phyloP scores from a whole-genome alignment of 2,888 invertebrate genomes.

The Salpingus planirostris region DNA sequence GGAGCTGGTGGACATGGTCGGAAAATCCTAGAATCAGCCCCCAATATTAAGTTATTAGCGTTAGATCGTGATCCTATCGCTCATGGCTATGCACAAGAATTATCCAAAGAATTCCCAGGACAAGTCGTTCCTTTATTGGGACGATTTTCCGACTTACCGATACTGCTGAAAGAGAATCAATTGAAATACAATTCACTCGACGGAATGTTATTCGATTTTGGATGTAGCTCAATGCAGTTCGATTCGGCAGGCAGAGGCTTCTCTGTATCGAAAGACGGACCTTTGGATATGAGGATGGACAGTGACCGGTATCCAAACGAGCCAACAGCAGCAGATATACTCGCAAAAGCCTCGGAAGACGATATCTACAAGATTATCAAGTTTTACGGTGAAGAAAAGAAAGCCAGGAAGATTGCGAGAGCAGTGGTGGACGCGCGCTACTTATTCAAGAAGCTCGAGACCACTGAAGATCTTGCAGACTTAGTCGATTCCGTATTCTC shows the following conservation, averaged over 20 bases:
- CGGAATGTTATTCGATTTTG: constrained; percentile 86
- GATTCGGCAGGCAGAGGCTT: constrained; percentile 78
- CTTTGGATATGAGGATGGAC: constrained; percentile 96
- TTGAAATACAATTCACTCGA: constrained; percentile 64
- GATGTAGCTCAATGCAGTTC: constrained; percentile 94
- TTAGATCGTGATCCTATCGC: constrained; percentile 85
- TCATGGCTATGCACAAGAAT: constrained; percentile 53
- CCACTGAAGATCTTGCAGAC: constrained; percentile 72
- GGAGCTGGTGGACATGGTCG: constrained; percentile 87
- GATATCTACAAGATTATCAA: constrained; percentile 79
- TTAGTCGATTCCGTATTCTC: constrained; percentile 43
- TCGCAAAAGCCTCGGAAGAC: constrained; percentile 68
- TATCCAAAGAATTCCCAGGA: constrained; percentile 59
- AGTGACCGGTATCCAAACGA: constrained; percentile 57
- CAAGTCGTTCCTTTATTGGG: constrained; percentile 75
- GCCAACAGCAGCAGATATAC: constrained; percentile 80
- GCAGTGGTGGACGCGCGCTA: constrained; percentile 74
- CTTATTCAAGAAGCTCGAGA: constrained; percentile 54
- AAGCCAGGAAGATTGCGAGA: constrained; percentile 77
- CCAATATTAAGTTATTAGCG: constrained; percentile 62
- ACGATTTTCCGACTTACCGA: constrained; percentile 77
- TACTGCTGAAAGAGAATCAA: constrained; percentile 50
- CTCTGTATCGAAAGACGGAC: constrained; percentile 74
- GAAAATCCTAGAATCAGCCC: constrained; percentile 57
- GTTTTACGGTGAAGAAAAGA: constrained; percentile 85